Percentiles rank a stretch among this genome's conserved stretches.
Conservation (phyloP, 2,888 invertebrate species). For the Chrysina gloriosa region DNA sequence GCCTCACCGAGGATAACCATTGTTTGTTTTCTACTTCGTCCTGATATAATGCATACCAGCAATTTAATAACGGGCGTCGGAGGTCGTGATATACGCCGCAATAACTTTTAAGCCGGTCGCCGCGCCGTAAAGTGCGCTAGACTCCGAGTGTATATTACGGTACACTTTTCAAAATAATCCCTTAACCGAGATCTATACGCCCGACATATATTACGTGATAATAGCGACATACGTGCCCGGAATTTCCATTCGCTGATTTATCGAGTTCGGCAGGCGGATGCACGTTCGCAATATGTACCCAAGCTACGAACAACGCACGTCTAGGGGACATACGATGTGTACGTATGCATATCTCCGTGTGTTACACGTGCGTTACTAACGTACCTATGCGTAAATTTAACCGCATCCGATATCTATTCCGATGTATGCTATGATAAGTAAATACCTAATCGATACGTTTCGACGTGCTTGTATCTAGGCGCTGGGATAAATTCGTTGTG, state of each 20-base stretch:
- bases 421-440: too few species aligned
- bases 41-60: conserved; percentile 31
- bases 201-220: conserved; percentile 31
- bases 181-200: conserved; percentile 26
- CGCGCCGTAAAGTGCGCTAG: neutral
- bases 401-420: too few species aligned
- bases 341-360: too few species aligned
- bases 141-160: conserved; percentile 22
- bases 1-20: too few species aligned
- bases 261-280: conserved; percentile 7
- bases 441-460: too few species aligned
- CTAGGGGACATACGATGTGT: too few species aligned
- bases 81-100: conserved; percentile 32
- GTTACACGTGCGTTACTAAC: too few species aligned
- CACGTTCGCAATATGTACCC: too few species aligned
- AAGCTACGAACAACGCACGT: too few species aligned
- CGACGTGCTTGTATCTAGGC: too few species aligned
- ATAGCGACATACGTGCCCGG: conserved; percentile 22
- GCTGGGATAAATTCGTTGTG: too few species aligned
- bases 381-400: too few species aligned
- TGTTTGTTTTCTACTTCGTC: conserved; percentile 38
- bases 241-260: conserved; percentile 34
- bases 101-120: conserved; percentile 34
- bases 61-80: conserved; percentile 35
- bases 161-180: conserved; percentile 30